Evolutionary conservation across 1,140 invertebrate genomes (phyloP), one percentile per base, ranked within the genome.

Genomic region (Bombus ignitus): DNA sequence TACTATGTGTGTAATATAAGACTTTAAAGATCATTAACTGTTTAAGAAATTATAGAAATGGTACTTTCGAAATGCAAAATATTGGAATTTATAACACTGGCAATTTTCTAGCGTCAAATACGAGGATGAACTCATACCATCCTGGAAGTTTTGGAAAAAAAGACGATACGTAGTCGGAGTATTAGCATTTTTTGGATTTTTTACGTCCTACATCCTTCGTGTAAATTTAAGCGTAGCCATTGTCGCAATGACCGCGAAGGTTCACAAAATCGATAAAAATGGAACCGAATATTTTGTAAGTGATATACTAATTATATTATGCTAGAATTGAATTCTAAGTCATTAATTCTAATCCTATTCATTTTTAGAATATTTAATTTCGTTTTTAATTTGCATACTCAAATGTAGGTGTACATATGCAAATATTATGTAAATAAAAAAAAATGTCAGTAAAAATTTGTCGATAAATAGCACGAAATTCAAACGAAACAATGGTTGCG

Each of bases 211-310:
- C 94, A 97, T 98, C 32, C 95, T 99, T 83, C 96, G 98, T 44
- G 98, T 98, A 0, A 99, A 99, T 94, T 95, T 99, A 28, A 98
- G 97, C 76, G 97, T 99, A 37, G 98, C 98, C 5, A 97, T 99
- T 85, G 98, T 99, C 35, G 97, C 98, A 42, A 99, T 99, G 97
- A 79, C 39, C 32, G 65, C 77, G 6, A 8, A 80, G 15, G 12
- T 47, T 68, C 42, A 22, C 3, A 70, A 70, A 70, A 28, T 53
- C 5, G 44, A 70, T 53, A 95, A 95, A 18, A 96, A 96, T 88
- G 97, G 96, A 4, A 96, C 96, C 4, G 86, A 94, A 65, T 93
- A 94, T 78, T 94, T 95, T 74, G 96, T 96, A 89, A 95, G 95
- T 93, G 32, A n/a, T 18, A 47, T 18, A 18, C 18, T 47, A 47